Conservation (phyloP, 2,797 vertebrate genomes). For the Decapterus maruadsi region DNA sequence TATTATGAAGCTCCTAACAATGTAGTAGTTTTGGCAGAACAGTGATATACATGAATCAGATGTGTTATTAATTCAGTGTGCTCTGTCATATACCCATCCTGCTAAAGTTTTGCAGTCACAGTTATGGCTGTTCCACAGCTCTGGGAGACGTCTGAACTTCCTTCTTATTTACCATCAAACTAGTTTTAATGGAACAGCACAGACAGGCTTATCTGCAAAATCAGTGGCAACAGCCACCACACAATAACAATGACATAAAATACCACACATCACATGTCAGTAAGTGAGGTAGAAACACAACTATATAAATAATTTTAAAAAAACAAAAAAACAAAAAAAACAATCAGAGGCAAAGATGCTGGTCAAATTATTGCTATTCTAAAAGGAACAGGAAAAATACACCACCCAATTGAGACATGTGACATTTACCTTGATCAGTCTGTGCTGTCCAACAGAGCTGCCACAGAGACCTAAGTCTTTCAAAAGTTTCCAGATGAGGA, state of each 20-base stretch:
- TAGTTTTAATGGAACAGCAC: not conserved
- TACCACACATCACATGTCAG: not conserved
- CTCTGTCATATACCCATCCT: not conserved
- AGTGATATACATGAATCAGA: too few relatives aligned
- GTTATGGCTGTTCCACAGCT: not conserved
- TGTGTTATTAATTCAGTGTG: not conserved
- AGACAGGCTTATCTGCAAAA: not conserved
- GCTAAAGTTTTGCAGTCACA: not conserved
- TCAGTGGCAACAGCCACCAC: not conserved
- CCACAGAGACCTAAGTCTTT: conserved; percentile 12
- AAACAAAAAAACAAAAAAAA: too few relatives aligned
- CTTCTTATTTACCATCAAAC: not conserved
- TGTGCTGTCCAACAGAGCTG: not conserved
- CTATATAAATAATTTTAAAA: not conserved
- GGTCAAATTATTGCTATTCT: not conserved
- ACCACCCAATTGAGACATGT: conserved; percentile 3
- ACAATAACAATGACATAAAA: too few relatives aligned
- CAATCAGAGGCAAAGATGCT: not conserved
- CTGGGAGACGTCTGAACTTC: not conserved
- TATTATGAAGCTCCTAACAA: not conserved
- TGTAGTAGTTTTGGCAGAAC: not conserved
- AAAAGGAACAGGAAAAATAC: not conserved
- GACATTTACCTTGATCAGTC: conserved; percentile 40
- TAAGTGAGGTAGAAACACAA: not conserved
- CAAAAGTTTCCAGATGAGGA: not conserved